phyloP scores from a whole-genome alignment of 1,140 invertebrate species.

The Nasonia giraulti region DNA sequence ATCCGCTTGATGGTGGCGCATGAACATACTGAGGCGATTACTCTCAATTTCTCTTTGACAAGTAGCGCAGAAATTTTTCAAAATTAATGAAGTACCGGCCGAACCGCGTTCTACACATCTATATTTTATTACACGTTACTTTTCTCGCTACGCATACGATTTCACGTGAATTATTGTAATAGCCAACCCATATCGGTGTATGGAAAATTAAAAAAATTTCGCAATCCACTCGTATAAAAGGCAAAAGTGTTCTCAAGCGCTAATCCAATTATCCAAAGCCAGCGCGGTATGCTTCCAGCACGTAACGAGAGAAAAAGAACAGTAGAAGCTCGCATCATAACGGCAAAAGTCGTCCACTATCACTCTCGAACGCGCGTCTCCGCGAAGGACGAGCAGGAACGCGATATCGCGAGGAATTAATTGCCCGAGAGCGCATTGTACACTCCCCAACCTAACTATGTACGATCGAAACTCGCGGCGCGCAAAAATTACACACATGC shows the following conservation, averaged over 20 bases:
- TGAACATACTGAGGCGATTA: slow-evolving; percentile 2
- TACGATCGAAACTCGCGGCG: neutral
- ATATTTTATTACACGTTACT: neutral
- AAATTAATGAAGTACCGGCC: neutral
- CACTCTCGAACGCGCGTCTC: neutral
- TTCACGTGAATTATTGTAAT: slow-evolving; percentile 9
- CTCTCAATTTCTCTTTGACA: slow-evolving; percentile 13
- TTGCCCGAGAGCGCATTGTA: neutral
- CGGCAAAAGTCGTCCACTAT: neutral
- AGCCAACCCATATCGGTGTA: neutral
- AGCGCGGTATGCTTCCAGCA: too few species aligned
- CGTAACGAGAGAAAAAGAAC: too few species aligned
- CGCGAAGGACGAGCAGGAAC: neutral
- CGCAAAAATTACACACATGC: neutral
- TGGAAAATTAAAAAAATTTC: too few species aligned
- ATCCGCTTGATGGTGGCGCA: neutral
- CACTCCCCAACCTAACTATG: neutral
- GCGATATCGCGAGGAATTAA: slow-evolving; percentile 31
- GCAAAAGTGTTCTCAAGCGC: too few species aligned
- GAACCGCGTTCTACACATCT: neutral
- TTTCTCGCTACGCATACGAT: neutral
- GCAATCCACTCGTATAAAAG: too few species aligned
- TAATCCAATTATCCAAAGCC: too few species aligned
- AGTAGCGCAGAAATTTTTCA: slow-evolving; percentile 22
- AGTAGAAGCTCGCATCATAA: too few species aligned